Evolutionary conservation across 2,113 vertebrate species (phyloP).

Genomic region (Oophaga pumilio): DNA sequence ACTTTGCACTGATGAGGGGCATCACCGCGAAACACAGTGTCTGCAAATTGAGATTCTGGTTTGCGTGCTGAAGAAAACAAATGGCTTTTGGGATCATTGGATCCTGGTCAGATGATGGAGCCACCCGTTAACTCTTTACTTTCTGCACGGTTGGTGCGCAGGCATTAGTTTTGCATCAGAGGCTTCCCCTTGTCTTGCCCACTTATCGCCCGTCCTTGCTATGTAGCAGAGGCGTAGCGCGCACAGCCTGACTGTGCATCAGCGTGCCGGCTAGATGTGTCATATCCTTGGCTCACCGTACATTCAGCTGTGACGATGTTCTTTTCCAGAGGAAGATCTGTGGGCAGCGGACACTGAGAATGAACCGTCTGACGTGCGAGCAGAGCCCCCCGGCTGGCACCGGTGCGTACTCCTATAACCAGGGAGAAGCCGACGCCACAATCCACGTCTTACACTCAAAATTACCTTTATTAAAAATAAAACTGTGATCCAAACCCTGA

Average conservation of each 20-base stretch:
- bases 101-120: too few species aligned
- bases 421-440: neutral
- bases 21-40: too few species aligned
- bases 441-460: constrained; percentile 16
- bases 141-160: too few species aligned
- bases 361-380: neutral
- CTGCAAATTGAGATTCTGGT: too few species aligned
- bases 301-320: neutral
- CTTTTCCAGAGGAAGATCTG: constrained; percentile 40
- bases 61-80: too few species aligned
- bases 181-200: too few species aligned
- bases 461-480: constrained; percentile 54
- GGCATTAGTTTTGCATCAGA: too few species aligned
- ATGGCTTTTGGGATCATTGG: too few species aligned
- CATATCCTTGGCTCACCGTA: neutral
- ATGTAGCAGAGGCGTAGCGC: too few species aligned
- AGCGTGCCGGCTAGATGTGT: neutral
- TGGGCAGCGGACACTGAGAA: constrained; percentile 12
- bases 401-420: constrained; percentile 3
- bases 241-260: neutral
- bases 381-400: neutral
- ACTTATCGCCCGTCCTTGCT: too few species aligned
- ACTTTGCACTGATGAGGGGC: too few species aligned
- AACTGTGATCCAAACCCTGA: constrained; percentile 32
- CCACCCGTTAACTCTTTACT: too few species aligned